Evolutionary conservation across 1,140 invertebrate genomes (phyloP).

Genomic region (Bombus affinis): DNA sequence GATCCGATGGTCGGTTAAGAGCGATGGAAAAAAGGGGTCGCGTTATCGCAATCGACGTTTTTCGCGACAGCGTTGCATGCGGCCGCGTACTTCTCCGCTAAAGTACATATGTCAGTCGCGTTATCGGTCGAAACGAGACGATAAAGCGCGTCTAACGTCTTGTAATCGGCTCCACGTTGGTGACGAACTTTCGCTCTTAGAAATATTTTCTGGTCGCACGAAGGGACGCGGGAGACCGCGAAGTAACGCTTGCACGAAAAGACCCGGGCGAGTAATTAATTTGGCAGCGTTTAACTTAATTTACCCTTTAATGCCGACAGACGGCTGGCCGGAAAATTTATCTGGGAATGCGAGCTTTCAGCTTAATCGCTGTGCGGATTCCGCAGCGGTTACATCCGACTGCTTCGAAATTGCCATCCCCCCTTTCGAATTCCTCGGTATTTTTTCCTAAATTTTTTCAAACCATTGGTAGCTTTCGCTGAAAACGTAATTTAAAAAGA

Average conservation of each 20-base stretch:
- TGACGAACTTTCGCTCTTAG: background rate
- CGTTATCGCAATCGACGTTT: slow-evolving; percentile 6
- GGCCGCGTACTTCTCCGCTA: background rate
- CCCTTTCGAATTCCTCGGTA: background rate
- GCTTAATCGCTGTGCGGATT: slow-evolving; percentile 61
- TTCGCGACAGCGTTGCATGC: background rate
- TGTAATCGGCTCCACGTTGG: background rate
- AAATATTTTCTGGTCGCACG: slow-evolving; percentile 22
- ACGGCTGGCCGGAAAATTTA: slow-evolving; percentile 54
- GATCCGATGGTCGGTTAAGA: background rate
- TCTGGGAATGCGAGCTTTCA: slow-evolving; percentile 47
- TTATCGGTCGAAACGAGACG: slow-evolving; percentile 3
- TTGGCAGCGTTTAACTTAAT: slow-evolving; percentile 65
- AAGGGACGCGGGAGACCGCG: background rate
- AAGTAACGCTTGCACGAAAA: background rate
- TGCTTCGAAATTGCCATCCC: background rate
- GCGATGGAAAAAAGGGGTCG: background rate
- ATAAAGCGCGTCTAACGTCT: slow-evolving; percentile 6
- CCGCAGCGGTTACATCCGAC: slow-evolving; percentile 35
- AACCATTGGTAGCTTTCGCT: background rate
- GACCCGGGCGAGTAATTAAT: slow-evolving; percentile 56
- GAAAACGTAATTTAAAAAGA: background rate
- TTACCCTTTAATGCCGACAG: slow-evolving; percentile 58
- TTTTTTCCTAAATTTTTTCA: background rate
- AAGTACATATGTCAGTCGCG: slow-evolving; percentile 9